Conservation (phyloP, 2,797 vertebrate genomes). For the Paedocypris micromegethes region DNA sequence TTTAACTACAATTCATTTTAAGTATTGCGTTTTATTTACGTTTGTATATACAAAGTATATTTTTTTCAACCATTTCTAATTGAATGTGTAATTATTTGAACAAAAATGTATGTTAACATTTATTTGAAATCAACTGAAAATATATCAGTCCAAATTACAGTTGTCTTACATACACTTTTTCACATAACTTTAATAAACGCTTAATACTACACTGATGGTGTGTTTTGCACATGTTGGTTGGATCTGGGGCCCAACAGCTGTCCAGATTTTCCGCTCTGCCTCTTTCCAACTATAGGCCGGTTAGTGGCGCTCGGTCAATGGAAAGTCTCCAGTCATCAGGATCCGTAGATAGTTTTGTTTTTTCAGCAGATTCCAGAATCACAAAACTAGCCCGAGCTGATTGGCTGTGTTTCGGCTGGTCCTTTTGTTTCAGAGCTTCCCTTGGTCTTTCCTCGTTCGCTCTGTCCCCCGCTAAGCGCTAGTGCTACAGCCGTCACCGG, state of each 20-base stretch:
- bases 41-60: no score
- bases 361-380: slow-evolving; percentile 73
- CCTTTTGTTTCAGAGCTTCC: slow-evolving; percentile 56
- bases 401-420: slow-evolving; percentile 55
- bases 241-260: slow-evolving; percentile 30
- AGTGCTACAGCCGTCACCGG: slow-evolving; percentile 54
- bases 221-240: slow-evolving; percentile 44
- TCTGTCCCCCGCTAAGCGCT: slow-evolving; percentile 53
- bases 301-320: slow-evolving; percentile 59
- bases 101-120: no score
- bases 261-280: slow-evolving; percentile 49
- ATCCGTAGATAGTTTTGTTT: slow-evolving; percentile 68
- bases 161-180: no score
- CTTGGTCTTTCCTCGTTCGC: slow-evolving; percentile 55
- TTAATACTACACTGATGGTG: not conserved
- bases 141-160: no score
- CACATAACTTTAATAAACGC: no score
- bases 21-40: no score
- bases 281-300: slow-evolving; percentile 54
- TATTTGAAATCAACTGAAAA: no score
- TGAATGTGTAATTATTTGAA: no score
- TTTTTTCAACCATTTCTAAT: no score
- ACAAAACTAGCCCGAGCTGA: slow-evolving; percentile 61
- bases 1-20: no score
- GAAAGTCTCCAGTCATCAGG: slow-evolving; percentile 69